Percentiles rank a stretch among this genome's conserved stretches.
These are phyloP conservation scores for Crotophaga sulcirostris DNA, from an alignment of 2,113 vertebrate species.

Conservation along the genomic window DNA sequence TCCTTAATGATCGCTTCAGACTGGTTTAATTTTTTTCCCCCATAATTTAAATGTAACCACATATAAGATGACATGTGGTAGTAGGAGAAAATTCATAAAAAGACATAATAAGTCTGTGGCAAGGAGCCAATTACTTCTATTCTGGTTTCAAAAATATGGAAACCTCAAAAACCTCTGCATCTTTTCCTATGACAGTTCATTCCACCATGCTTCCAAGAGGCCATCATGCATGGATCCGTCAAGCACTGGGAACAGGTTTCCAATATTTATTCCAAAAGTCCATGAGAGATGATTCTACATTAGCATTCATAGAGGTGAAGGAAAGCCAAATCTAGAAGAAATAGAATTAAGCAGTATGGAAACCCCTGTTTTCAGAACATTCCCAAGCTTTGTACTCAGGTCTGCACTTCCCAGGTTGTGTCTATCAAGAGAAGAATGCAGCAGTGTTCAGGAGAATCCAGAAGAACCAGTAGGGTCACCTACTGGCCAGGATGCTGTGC, in stretches of 20 bases:
- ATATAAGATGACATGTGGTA: background rate
- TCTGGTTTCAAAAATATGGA: background rate
- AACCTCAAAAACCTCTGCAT: background rate
- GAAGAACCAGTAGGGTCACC: slow-evolving; percentile 33
- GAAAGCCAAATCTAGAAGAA: background rate
- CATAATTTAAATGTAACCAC: slow-evolving; percentile 10
- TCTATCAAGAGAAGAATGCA: background rate
- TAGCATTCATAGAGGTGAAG: background rate
- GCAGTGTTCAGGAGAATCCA: slow-evolving; percentile 1
- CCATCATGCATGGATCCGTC: background rate
- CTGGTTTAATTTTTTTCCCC: background rate
- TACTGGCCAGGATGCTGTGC: background rate
- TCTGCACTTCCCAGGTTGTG: background rate
- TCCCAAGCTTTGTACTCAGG: background rate
- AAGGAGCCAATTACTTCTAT: background rate
- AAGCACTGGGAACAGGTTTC: background rate
- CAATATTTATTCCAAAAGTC: background rate
- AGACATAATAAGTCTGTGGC: background rate
- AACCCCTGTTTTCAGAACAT: background rate
- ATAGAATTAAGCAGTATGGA: background rate
- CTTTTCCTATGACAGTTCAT: background rate
- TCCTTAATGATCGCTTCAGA: background rate
- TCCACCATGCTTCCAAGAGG: background rate
- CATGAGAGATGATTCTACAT: background rate
- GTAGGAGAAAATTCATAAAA: background rate